Percentiles rank a stretch among this genome's conserved stretches.
These are phyloP conservation scores for Hypothenemus hampei DNA, from an alignment of 1,140 invertebrate species.

Conservation along the genomic window DNA sequence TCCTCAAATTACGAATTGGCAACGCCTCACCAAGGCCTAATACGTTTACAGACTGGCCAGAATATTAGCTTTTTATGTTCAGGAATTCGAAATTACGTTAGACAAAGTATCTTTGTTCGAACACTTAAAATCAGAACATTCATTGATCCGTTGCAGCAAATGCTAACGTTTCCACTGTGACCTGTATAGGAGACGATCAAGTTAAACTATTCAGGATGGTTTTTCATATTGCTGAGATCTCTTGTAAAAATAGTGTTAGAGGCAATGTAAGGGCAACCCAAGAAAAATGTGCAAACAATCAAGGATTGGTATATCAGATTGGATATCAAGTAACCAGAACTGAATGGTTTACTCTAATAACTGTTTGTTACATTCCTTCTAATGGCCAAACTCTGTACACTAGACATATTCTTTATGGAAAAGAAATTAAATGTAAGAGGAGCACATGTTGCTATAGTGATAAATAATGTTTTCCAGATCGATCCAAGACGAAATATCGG, in stretches of 20 bases:
- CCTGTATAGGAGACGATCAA: constrained; percentile 26
- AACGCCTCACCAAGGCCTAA: constrained; percentile 30
- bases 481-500: constrained; percentile 34
- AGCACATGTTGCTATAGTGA: background rate
- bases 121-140: background rate
- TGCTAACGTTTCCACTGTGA: constrained; percentile 30
- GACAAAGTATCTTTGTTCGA: background rate
- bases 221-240: constrained; percentile 27
- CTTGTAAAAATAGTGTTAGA: constrained; percentile 33
- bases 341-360: constrained; percentile 35
- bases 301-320: constrained; percentile 33
- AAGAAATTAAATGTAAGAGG: constrained; percentile 34
- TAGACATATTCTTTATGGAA: constrained; percentile 34
- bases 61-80: constrained; percentile 34
- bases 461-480: constrained; percentile 29
- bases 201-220: constrained; percentile 26
- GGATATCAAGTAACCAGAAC: constrained; percentile 30
- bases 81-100: constrained; percentile 24
- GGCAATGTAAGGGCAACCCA: constrained; percentile 28
- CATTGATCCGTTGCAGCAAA: constrained; percentile 23
- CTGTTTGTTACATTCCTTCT: constrained; percentile 34
- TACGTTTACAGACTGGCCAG: constrained; percentile 29
- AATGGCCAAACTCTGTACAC: constrained; percentile 35
- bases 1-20: constrained; percentile 29
- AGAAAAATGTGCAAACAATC: constrained; percentile 26